phyloP scores from a whole-genome alignment of 2,113 vertebrate species.

The Dromiciops gliroides region DNA sequence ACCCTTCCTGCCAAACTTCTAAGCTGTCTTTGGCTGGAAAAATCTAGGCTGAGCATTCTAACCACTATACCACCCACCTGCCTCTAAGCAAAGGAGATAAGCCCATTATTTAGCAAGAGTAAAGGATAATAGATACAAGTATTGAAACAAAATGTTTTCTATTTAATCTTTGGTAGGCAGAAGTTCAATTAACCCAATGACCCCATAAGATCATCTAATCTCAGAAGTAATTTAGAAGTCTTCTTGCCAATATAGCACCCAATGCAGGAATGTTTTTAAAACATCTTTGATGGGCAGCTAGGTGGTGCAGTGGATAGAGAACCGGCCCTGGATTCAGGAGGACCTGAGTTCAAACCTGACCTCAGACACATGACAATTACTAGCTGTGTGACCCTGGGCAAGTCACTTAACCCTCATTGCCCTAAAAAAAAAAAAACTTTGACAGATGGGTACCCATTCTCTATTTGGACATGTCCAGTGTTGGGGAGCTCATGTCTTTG shows the following conservation, averaged over 20 bases:
- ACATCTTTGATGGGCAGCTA: no score
- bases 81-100: background rate
- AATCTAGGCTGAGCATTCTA: background rate
- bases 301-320: no score
- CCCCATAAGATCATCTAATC: background rate
- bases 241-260: background rate
- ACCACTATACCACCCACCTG: background rate
- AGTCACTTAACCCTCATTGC: no score
- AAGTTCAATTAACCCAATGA: background rate
- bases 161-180: background rate
- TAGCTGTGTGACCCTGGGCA: no score
- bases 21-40: background rate
- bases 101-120: background rate
- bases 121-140: background rate
- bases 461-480: background rate
- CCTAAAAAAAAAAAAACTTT: no score
- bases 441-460: background rate
- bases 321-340: no score
- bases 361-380: no score
- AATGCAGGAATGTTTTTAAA: background rate
- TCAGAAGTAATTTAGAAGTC: background rate
- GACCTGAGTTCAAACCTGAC: no score
- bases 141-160: background rate
- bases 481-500: background rate
- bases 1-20: no score